Conservation (phyloP, 23 tunicate species). For the Styela clava region DNA sequence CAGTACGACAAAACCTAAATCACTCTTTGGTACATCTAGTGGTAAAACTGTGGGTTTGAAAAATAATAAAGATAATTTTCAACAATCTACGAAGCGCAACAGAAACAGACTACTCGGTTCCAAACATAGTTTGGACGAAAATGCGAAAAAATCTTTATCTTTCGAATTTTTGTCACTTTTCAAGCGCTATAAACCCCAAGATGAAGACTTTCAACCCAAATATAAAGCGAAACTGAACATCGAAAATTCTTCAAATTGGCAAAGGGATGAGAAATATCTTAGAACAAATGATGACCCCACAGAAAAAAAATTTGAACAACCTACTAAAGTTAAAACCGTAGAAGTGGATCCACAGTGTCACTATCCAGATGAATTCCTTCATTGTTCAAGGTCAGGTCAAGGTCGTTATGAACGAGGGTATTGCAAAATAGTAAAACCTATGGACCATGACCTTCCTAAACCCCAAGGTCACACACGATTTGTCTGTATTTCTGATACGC, state of each 20-base stretch:
- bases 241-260: background rate
- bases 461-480: conserved; percentile 62
- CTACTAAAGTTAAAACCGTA: background rate
- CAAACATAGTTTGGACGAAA: background rate
- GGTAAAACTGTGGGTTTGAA: background rate
- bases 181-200: background rate
- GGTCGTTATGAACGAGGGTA: conserved; percentile 22
- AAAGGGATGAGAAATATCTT: background rate
- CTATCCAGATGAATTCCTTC: background rate
- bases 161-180: background rate
- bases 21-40: background rate
- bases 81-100: too few relatives aligned
- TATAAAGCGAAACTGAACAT: background rate
- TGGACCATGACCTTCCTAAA: conserved; percentile 41
- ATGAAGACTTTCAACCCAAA: background rate
- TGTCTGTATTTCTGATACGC: conserved; percentile 87
- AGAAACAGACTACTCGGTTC: background rate
- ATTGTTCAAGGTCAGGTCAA: background rate
- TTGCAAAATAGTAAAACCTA: conserved; percentile 13
- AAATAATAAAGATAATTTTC: background rate
- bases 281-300: background rate
- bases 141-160: background rate
- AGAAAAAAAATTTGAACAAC: conserved; percentile 4
- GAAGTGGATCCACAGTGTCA: background rate
- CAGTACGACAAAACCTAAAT: too few relatives aligned